phyloP scores from a whole-genome alignment of 2,113 vertebrate species.

The Pseudonaja textilis region DNA sequence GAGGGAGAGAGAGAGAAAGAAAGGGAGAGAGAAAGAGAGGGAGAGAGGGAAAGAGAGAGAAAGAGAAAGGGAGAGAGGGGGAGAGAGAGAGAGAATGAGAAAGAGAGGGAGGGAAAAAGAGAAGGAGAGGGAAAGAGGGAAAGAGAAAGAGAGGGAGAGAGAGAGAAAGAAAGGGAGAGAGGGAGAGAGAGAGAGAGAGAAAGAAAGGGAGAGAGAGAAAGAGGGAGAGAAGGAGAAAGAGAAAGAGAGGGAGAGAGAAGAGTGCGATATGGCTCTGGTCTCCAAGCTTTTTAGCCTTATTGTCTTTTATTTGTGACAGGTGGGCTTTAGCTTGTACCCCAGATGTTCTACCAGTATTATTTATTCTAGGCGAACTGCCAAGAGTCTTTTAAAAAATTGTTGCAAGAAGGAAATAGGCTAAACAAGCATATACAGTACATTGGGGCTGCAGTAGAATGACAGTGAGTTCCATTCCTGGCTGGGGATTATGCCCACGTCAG shows the following conservation, averaged over 20 bases:
- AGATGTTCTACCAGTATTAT: not conserved
- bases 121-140: not conserved
- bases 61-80: too few species aligned
- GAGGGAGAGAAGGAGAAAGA: too few species aligned
- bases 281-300: not conserved
- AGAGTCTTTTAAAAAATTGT: not conserved
- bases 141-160: not conserved
- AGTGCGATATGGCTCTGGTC: not conserved
- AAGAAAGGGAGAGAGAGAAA: too few species aligned
- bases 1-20: too few species aligned
- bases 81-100: not conserved
- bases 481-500: not conserved
- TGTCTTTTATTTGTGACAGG: not conserved
- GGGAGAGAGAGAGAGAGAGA: too few species aligned
- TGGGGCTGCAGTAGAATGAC: not conserved
- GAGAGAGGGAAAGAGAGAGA: too few species aligned
- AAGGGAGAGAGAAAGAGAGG: not conserved
- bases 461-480: not conserved
- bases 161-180: not conserved
- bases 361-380: not conserved
- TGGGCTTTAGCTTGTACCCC: not conserved
- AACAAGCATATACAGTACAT: not conserved
- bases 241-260: too few species aligned
- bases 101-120: too few species aligned
- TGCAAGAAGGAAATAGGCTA: not conserved